Evolutionary conservation across 2,797 vertebrate genomes (phyloP).

Genomic region (Nannoperca australis): DNA sequence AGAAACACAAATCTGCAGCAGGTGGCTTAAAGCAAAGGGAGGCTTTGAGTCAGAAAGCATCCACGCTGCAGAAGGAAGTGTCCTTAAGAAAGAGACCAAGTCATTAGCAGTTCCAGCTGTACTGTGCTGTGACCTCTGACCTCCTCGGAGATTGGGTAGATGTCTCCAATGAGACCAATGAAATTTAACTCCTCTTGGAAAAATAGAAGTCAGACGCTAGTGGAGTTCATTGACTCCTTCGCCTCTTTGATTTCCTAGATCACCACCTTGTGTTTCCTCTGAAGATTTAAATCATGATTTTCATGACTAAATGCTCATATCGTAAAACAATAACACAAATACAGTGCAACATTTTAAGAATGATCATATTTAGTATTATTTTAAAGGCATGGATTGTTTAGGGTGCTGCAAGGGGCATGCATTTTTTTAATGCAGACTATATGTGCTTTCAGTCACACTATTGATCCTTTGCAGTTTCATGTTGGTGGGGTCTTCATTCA

Average conservation of each 20-base stretch:
- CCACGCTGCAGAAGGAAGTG: neutral
- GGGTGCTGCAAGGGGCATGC: neutral
- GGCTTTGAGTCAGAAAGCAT: neutral
- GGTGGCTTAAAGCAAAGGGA: constrained; percentile 2
- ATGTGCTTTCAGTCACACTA: constrained; percentile 18
- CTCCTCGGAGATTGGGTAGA: constrained; percentile 13
- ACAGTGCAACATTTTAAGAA: neutral
- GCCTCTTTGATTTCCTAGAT: constrained; percentile 7
- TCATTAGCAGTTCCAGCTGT: constrained; percentile 18
- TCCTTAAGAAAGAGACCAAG: neutral
- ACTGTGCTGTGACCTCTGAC: constrained; percentile 26
- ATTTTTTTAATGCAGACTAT: neutral
- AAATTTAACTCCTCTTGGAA: constrained; percentile 10
- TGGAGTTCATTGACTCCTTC: constrained; percentile 15
- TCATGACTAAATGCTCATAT: constrained; percentile 4
- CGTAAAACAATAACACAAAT: neutral
- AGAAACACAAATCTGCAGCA: constrained; percentile 7
- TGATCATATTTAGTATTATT: neutral
- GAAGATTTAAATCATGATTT: neutral
- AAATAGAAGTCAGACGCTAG: neutral
- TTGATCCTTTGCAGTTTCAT: constrained; percentile 8
- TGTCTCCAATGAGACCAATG: constrained; percentile 12
- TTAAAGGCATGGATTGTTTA: neutral
- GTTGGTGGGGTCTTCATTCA: constrained; percentile 20
- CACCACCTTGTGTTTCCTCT: constrained; percentile 25